Base-by-base conservation (phyloP, 2,113 vertebrate species). In the Tachysurus vachellii region DNA sequence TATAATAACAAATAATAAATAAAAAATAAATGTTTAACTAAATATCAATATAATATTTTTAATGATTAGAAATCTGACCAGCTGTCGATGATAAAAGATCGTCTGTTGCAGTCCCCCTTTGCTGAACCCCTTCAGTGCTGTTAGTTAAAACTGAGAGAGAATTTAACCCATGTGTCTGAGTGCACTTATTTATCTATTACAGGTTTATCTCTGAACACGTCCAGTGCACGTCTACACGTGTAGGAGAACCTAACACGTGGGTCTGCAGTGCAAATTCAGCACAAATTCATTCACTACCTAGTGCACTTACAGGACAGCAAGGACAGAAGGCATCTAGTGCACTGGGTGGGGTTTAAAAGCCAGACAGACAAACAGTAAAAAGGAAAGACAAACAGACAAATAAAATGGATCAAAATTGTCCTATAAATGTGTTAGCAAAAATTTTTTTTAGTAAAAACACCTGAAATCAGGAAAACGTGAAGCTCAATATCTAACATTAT, bases 61-160 rank as follows among this genome's bases (percentile, higher is more conserved):
- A 3, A 23, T 47, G 5, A 64, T 82, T 82, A n/a, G 44, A 47
- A 79, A 31, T 31, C 26, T 42, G 23, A 23, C 53, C 3, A 47
- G 14, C 73, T 82, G 90, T 66, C 75, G 23, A 44, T 91, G 88
- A 90, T 85, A 88, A 79, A 36, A 36, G 75, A 7, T 68, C 26
- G 28, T 79, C n/a, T 71, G 23, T 82, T 42, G 8, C 62, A 56
- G 70, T 73, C 54, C 88, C 88, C 86, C 87, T 73, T 75, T 44
- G 16, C 42, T 47, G 23, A 50, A 56, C 89, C 80, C 82, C 71
- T 42, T 87, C 73, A 77, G 62, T 83, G 80, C 81, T 86, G 84
- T 88, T 64, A 90, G 90, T 70, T 79, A 76, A 83, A 85, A 70
- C 47, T 31, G 50, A 57, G 13, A 57, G 13, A 57, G 68, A 84